phyloP scores from a whole-genome alignment of 2,888 invertebrate genomes.

The Idaea aversata region DNA sequence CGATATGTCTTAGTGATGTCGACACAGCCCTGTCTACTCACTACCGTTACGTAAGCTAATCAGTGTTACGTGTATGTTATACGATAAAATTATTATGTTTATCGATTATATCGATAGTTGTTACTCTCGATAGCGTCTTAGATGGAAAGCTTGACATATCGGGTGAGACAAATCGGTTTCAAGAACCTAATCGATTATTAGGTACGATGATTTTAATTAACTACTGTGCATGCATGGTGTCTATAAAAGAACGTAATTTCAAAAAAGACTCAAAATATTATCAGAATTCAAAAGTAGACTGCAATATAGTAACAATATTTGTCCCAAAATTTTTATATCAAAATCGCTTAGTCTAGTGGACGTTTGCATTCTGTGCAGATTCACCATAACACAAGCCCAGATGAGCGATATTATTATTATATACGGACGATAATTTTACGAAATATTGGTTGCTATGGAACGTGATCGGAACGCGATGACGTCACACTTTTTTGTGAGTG shows the following conservation, averaged over 20 bases:
- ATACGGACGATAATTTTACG: no score
- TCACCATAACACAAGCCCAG: no score
- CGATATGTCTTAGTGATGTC: conserved; percentile 10
- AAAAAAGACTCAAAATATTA: background rate
- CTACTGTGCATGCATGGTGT: background rate
- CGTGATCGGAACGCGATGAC: no score
- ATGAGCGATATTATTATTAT: no score
- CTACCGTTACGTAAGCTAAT: conserved; percentile 16
- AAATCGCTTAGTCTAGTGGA: no score
- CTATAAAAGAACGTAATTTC: background rate
- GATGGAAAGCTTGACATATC: background rate
- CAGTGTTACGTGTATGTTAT: conserved; percentile 9
- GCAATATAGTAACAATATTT: no score
- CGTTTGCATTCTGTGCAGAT: no score
- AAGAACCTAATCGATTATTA: background rate
- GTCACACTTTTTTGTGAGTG: no score
- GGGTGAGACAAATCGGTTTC: background rate
- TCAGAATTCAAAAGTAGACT: no score
- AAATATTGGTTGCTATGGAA: no score
- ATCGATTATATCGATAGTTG: background rate
- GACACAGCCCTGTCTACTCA: conserved; percentile 13
- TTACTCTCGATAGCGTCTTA: background rate
- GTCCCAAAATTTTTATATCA: no score
- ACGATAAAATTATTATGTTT: background rate
- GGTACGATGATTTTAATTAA: background rate